phyloP scores from a whole-genome alignment of 2,113 vertebrate species.

The Tylochromis polylepis region DNA sequence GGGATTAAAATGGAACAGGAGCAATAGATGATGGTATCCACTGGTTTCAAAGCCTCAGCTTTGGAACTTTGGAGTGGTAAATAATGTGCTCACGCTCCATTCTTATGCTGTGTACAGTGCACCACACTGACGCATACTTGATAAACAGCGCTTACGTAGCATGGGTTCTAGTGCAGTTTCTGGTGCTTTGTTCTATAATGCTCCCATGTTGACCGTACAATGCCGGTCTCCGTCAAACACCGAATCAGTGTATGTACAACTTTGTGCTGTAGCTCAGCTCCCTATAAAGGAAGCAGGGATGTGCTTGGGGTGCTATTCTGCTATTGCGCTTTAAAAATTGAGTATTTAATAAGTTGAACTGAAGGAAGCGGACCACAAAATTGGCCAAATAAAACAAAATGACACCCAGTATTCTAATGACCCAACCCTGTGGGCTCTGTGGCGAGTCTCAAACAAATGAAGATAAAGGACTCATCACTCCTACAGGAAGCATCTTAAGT shows the following conservation, averaged over 20 bases:
- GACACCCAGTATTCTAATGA: not conserved
- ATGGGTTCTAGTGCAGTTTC: not conserved
- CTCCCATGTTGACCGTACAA: not conserved
- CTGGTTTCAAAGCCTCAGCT: not conserved
- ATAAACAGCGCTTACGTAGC: fast-evolving
- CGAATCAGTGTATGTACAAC: not conserved
- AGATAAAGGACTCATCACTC: fast-evolving
- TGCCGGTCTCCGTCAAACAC: not conserved
- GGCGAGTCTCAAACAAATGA: not conserved
- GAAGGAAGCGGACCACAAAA: not conserved
- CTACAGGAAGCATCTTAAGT: not conserved
- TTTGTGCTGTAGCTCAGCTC: not conserved
- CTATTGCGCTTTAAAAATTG: not conserved
- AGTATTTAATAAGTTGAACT: not conserved
- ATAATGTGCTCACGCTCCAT: not conserved
- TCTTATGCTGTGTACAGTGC: not conserved
- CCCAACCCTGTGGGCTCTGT: not conserved
- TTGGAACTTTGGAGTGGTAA: not conserved
- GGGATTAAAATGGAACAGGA: not conserved
- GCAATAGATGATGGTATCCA: not conserved
- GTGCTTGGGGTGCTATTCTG: not conserved
- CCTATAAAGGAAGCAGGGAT: not conserved
- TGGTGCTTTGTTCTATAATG: not conserved
- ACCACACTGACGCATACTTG: not conserved
- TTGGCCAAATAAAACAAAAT: not conserved